These are phyloP conservation scores for Hyles vespertilio DNA, from an alignment of 1,140 invertebrate genomes.

Conservation along the genomic window DNA sequence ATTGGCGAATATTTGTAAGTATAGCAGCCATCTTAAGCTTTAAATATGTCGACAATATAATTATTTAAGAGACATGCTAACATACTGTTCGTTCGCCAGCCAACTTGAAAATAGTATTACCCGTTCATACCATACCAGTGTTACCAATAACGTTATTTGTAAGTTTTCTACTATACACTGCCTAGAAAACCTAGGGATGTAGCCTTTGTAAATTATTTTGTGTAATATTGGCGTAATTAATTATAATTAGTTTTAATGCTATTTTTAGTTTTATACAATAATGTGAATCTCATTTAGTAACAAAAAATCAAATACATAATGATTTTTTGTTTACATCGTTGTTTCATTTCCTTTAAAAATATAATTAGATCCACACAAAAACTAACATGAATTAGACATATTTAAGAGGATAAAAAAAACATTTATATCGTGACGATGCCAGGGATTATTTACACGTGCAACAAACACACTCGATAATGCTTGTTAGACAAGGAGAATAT, in stretches of 20 bases:
- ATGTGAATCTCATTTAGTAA: constrained; percentile 44
- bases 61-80: no score
- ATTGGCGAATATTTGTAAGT: constrained; percentile 1
- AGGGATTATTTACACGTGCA: no score
- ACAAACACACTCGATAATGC: no score
- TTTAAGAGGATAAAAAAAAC: no score
- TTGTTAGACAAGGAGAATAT: no score
- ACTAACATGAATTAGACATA: not conserved
- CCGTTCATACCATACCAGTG: constrained; percentile 16
- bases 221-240: constrained; percentile 55
- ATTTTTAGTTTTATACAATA: constrained; percentile 29
- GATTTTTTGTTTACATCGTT: constrained; percentile 24
- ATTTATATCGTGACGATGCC: no score
- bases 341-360: constrained; percentile 22
- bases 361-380: not conserved
- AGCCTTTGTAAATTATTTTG: constrained; percentile 60
- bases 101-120: constrained; percentile 1
- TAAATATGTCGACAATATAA: constrained; percentile 23
- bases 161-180: constrained; percentile 29
- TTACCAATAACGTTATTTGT: constrained; percentile 19
- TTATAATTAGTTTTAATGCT: constrained; percentile 31
- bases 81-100: no score
- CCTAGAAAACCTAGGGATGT: constrained; percentile 39
- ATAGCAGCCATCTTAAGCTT: constrained; percentile 46
- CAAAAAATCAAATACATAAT: constrained; percentile 31